Evolutionary conservation across 2,888 invertebrate genomes (phyloP).

Genomic region (Amiota mariae): DNA sequence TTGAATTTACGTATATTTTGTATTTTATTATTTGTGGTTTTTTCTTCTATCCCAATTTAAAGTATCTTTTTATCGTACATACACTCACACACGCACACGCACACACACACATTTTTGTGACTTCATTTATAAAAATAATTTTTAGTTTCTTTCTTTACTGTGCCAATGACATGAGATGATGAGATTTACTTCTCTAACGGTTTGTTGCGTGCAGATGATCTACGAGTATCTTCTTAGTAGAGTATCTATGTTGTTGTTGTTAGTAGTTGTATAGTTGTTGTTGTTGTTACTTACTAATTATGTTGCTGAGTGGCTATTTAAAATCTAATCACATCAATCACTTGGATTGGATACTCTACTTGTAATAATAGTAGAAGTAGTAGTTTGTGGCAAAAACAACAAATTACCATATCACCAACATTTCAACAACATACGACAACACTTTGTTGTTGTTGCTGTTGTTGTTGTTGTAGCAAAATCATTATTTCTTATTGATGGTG

Average conservation of each 20-base stretch:
- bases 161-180: not conserved
- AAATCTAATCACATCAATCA: constrained; percentile 30
- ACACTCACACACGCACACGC: too few species aligned
- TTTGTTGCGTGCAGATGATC: constrained; percentile 20
- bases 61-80: not conserved
- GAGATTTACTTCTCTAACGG: constrained; percentile 6
- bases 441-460: constrained; percentile 10
- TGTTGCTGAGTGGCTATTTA: constrained; percentile 26
- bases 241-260: constrained; percentile 1
- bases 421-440: constrained; percentile 17
- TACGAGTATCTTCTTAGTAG: not conserved
- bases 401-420: constrained; percentile 14
- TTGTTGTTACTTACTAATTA: constrained; percentile 22
- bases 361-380: not conserved
- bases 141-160: not conserved
- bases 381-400: not conserved
- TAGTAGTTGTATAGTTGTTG: too few species aligned
- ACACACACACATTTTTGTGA: not conserved
- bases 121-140: constrained; percentile 22
- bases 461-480: not conserved
- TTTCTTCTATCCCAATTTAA: too few species aligned
- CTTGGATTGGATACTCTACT: not conserved
- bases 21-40: too few species aligned
- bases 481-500: not conserved
- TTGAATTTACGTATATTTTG: too few species aligned